Evolutionary conservation across 2,113 vertebrate species (phyloP).

Genomic region (Oreochromis tanganicae): DNA sequence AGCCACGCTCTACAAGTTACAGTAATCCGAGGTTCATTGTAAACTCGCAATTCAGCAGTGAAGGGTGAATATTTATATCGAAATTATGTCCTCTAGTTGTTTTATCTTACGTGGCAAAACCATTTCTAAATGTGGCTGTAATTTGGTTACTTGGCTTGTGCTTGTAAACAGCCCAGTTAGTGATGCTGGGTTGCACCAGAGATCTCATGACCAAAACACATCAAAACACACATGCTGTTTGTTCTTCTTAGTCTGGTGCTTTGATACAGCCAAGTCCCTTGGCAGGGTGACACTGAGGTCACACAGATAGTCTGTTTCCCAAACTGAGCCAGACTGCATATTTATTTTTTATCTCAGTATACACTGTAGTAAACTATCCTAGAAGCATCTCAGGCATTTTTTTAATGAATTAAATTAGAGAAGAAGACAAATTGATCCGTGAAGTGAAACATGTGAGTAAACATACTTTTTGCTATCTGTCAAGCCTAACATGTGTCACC

Average conservation of each 20-base stretch:
- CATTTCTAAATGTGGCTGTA: neutral
- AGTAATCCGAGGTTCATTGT: neutral
- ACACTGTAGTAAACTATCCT: neutral
- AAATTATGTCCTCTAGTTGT: neutral
- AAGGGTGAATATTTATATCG: neutral
- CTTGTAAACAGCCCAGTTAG: neutral
- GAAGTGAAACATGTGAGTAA: neutral
- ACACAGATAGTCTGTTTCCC: neutral
- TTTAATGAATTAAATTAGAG: neutral
- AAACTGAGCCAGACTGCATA: neutral
- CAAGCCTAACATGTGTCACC: neutral
- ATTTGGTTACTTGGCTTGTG: neutral
- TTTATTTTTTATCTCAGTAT: neutral
- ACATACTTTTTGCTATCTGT: neutral
- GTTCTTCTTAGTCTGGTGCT: neutral
- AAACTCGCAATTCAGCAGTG: neutral
- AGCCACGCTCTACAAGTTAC: neutral
- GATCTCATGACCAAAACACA: neutral
- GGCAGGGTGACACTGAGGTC: neutral
- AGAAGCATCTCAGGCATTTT: neutral
- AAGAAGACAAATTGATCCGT: neutral
- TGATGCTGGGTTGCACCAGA: neutral
- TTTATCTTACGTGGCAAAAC: neutral
- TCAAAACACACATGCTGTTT: neutral
- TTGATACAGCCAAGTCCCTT: neutral